Percentiles rank a stretch among this genome's conserved stretches.
phyloP scores from a whole-genome alignment of 92 coral and sea anemone genomes.

The Pocillopora meandrina region DNA sequence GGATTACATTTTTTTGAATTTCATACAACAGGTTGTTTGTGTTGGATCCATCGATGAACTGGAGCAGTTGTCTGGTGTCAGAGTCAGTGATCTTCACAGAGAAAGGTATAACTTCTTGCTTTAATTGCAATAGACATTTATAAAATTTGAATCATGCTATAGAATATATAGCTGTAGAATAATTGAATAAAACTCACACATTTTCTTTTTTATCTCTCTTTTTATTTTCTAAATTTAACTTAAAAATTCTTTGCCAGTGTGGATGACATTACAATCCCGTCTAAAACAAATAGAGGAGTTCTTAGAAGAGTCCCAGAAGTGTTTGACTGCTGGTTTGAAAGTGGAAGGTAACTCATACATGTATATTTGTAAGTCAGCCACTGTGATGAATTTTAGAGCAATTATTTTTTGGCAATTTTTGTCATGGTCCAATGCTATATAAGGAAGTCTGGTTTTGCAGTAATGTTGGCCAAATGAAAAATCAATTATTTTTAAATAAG shows the following conservation, averaged over 20 bases:
- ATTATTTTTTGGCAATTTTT: no score
- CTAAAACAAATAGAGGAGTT: constrained; percentile 92
- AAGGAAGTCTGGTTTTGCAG: no score
- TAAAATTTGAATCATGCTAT: no score
- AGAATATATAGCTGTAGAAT: no score
- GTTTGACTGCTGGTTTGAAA: constrained; percentile 99
- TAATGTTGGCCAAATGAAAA: no score
- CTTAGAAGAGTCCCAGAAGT: constrained; percentile 90
- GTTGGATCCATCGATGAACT: constrained; percentile 97
- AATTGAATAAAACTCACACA: no score
- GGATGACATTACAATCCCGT: constrained; percentile 91
- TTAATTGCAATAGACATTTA: no score
- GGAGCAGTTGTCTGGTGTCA: constrained; percentile 87
- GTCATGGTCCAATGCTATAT: no score
- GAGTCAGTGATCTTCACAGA: constrained; percentile 91
- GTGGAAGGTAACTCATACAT: constrained; percentile 81
- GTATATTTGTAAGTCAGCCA: not conserved
- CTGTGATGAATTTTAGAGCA: not conserved
- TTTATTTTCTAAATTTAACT: no score
- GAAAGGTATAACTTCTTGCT: constrained; percentile 59
- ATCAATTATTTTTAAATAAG: no score
- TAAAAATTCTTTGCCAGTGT: constrained; percentile 50
- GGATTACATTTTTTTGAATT: not conserved
- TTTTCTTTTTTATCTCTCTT: no score
- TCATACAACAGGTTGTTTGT: constrained; percentile 76